Base-by-base conservation (phyloP, 37 sponge, comb jelly and placozoan genomes). In the Trichoplax adhaerens region DNA sequence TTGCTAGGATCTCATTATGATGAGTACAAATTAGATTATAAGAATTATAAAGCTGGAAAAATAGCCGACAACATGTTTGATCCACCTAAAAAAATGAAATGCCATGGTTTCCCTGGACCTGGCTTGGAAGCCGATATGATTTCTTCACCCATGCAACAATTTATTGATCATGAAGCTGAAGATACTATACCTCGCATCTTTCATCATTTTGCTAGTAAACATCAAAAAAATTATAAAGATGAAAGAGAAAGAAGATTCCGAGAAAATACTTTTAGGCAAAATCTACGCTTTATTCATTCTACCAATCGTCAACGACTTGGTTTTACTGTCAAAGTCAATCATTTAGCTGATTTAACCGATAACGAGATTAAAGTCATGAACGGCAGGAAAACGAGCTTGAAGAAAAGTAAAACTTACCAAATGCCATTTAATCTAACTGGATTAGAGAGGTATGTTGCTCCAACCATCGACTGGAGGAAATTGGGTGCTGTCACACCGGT, bases 1-100 rank as follows among this genome's bases (percentile, higher is more conserved):
- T 79, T 93, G 58, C 78, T 93, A 56, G 94, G 94, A 0, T 93
- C 94, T 1, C 94, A 93, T 65, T 93, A 93, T 57, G 94, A 93
- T 62, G 70, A 88, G 70, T 93, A 93, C 67, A 54, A 63, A 7
- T 50, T 93, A 50, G 29, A 50, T 12, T 93, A 93, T 65, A 46
- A 51, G 68, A 53, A 1, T 1, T 79, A 81, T 51, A 52, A 58
- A 5, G 5, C 46, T 4, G 67, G 58, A 50, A 53, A 64, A 58
- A 55, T 65, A 66, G 75, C 55, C 63, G 75, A 74, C 51, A 54
- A 8, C 12, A 58, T 59, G 50, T 12, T 66, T 5, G 54, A 67
- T 47, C n/a, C 62, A 12, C 58, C n/a, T 7, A 3, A 64, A 77
- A 76, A 50, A 47, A 54, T 80, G 12, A 71, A 81, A 65, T 81